Percentiles rank a stretch among this genome's conserved stretches.
phyloP scores from a whole-genome alignment of 1,140 invertebrate species.

The Nymphalis io region DNA sequence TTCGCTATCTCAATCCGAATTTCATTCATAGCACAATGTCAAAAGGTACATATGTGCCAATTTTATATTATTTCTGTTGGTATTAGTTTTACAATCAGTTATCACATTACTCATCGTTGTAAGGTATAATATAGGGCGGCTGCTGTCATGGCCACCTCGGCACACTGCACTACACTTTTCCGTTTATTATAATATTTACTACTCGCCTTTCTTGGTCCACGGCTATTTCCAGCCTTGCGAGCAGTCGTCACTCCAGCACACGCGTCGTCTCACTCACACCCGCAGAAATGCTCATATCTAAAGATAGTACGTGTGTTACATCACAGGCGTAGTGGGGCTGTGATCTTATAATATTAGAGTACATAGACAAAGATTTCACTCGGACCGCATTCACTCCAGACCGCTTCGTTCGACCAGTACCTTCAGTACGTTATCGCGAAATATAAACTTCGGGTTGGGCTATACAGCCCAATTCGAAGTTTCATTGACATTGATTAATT shows the following conservation, averaged over 20 bases:
- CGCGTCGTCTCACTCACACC: slow-evolving; percentile 60
- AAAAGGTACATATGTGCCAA: neutral
- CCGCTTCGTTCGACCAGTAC: slow-evolving; percentile 60
- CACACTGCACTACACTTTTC: slow-evolving; percentile 81
- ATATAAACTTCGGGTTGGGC: slow-evolving; percentile 18
- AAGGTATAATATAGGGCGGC: slow-evolving; percentile 48
- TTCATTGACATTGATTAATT: slow-evolving; percentile 11
- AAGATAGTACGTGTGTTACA: slow-evolving; percentile 75
- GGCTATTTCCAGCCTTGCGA: slow-evolving; percentile 79
- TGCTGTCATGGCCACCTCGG: slow-evolving; percentile 66
- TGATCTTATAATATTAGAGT: slow-evolving; percentile 80
- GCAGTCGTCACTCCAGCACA: slow-evolving; percentile 60
- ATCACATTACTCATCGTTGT: slow-evolving; percentile 34
- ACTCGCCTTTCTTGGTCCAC: slow-evolving; percentile 82
- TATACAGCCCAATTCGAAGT: slow-evolving; percentile 32
- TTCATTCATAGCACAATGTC: slow-evolving; percentile 26
- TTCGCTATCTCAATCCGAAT: slow-evolving; percentile 10
- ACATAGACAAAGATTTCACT: slow-evolving; percentile 79
- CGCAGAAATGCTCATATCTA: slow-evolving; percentile 53
- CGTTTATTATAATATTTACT: slow-evolving; percentile 80
- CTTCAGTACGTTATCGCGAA: slow-evolving; percentile 57
- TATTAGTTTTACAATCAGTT: slow-evolving; percentile 37
- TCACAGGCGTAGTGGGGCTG: slow-evolving; percentile 77
- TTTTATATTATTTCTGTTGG: neutral
- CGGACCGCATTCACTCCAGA: slow-evolving; percentile 70